Base-by-base conservation (phyloP, 2,113 vertebrate genomes). In the Tragelaphus scriptus region DNA sequence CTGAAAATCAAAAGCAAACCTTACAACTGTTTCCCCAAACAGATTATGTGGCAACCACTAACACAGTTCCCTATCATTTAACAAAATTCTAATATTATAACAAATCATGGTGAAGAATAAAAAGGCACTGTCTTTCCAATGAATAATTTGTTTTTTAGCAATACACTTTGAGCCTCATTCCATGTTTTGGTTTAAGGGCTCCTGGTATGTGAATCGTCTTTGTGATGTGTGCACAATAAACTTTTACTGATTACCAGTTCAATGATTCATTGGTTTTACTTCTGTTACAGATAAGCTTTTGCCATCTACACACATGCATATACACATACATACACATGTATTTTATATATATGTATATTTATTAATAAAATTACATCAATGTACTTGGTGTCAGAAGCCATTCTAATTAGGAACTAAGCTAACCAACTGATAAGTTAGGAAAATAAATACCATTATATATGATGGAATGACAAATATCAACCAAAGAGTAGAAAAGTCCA, bases 371-470 rank as follows among this genome's bases (percentile, higher is more conserved):
- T 25, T 63, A 55, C 61, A 58, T 21, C 32, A 85, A 40, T 80
- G 10, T 58, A 90, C 84, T 61, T 58, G n/a, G 80, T 94, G 49
- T 59, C 85, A 93, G 58, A 88, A 85, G 63, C 21, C 25, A 90
- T 91, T 90, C 26, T 88, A 96, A 82, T 68, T 36, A 87, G 51
- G 97, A 96, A 56, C 47, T 55, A 53, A 93, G 58, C 25, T 85
- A 90, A 49, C 8, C 88, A 92, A 75, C 10, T 90, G 55, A 93
- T 82, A 26, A 26, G 21, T 53, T 51, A 28, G 47, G 75, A 86
- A 96, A 90, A 71, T 40, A 47, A 94, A 75, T 36, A 77, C 7
- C 47, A 36, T 77, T 21, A 2, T n/a, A 65, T 21, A 25, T 88
- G 53, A 89, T 68, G 21, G 63, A 59, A 93, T 95, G 40, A 86